phyloP scores from a whole-genome alignment of 2,113 vertebrate species.

The Naja naja region DNA sequence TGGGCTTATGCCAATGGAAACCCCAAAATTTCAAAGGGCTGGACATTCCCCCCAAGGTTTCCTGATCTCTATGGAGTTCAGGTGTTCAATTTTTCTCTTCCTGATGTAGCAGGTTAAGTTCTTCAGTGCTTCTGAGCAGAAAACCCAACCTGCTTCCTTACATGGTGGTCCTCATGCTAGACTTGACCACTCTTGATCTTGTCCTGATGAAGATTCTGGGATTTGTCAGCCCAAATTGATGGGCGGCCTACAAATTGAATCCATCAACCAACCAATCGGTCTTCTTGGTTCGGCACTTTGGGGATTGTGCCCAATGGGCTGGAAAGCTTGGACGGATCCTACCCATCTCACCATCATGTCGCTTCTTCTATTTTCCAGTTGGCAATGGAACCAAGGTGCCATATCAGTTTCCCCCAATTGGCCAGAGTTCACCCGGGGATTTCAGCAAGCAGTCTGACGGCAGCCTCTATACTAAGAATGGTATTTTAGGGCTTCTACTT shows the following conservation, averaged over 20 bases:
- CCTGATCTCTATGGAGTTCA: not conserved
- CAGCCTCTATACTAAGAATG: constrained; percentile 73
- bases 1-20: not conserved
- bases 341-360: constrained; percentile 19
- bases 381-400: constrained; percentile 71
- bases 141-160: no score
- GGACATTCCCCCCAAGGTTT: not conserved
- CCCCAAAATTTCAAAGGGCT: not conserved
- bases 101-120: not conserved
- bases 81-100: not conserved
- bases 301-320: not conserved
- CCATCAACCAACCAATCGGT: not conserved
- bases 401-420: constrained; percentile 74
- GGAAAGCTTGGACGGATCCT: not conserved
- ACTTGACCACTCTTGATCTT: no score
- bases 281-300: no score
- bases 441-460: constrained; percentile 73
- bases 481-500: constrained; percentile 52
- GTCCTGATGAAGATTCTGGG: not conserved
- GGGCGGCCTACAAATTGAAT: not conserved
- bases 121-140: not conserved
- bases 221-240: not conserved
- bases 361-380: constrained; percentile 72
- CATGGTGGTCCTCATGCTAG: not conserved
- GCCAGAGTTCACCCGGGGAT: constrained; percentile 74